Evolutionary conservation across 2,113 vertebrate genomes (phyloP).

Genomic region (Electrona antarctica): DNA sequence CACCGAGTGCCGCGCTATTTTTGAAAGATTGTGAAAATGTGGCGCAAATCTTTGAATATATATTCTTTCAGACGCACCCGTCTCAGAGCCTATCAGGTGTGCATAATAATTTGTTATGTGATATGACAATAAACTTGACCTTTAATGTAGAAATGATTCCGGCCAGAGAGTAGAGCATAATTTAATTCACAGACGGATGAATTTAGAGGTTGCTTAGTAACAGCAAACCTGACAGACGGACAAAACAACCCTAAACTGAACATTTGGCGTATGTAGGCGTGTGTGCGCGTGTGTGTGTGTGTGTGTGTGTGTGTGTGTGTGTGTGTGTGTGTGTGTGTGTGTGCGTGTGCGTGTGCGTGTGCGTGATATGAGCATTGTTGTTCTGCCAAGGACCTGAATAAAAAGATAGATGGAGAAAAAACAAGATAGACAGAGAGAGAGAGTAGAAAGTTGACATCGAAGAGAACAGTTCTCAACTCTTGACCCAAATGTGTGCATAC

Average conservation of each 20-base stretch:
- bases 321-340: constrained; percentile 36
- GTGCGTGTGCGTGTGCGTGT: constrained; percentile 9
- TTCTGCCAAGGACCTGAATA: background rate
- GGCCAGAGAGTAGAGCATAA: too few relatives aligned
- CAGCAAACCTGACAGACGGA: constrained; percentile 63
- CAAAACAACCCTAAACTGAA: constrained; percentile 44
- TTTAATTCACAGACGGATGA: constrained; percentile 26
- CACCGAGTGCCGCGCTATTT: too few relatives aligned
- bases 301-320: too few relatives aligned
- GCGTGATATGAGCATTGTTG: background rate
- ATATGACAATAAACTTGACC: too few relatives aligned
- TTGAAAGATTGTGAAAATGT: too few relatives aligned
- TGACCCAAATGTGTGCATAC: too few relatives aligned
- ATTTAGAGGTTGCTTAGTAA: constrained; percentile 71
- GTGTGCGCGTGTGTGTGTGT: background rate
- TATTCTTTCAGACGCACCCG: too few relatives aligned
- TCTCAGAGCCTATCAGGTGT: too few relatives aligned
- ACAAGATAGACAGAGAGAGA: background rate
- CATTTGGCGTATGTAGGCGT: constrained; percentile 64
- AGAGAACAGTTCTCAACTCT: background rate
- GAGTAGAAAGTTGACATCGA: background rate
- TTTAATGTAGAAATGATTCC: too few relatives aligned
- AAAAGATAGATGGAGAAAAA: background rate
- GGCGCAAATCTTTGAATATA: too few relatives aligned
- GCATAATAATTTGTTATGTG: too few relatives aligned